These are phyloP conservation scores for Gavialis gangeticus DNA, from an alignment of 2,113 vertebrate genomes.

Conservation along the genomic window DNA sequence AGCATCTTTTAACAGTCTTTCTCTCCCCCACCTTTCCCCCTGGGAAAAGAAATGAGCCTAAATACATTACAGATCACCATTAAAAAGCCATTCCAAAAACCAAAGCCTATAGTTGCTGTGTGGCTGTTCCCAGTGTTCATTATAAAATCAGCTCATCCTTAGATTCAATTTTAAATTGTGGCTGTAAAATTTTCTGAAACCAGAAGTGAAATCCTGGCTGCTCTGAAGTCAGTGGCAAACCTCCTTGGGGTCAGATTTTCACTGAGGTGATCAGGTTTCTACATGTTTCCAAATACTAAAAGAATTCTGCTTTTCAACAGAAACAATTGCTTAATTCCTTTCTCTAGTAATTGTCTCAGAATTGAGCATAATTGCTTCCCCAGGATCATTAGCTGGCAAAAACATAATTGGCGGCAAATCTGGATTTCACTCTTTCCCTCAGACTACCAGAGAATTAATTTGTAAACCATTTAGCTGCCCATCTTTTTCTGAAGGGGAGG, in stretches of 20 bases:
- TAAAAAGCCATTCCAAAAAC: neutral
- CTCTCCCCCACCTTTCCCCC: neutral
- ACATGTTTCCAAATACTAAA: neutral
- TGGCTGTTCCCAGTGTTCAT: neutral
- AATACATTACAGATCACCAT: neutral
- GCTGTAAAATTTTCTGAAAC: too few species aligned
- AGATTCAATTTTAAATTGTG: neutral
- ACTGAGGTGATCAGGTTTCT: neutral
- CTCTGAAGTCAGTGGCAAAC: neutral
- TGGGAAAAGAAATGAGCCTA: neutral
- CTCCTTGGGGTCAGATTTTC: neutral
- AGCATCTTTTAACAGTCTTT: neutral
- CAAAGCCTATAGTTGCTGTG: neutral
- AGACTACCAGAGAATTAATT: neutral
- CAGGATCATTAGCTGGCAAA: neutral
- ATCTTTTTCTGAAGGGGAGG: neutral
- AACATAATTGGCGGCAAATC: neutral
- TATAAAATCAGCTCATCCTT: neutral
- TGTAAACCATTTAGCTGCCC: rapidly evolving
- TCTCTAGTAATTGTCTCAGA: neutral
- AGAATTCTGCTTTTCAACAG: too few species aligned
- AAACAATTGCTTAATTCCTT: too few species aligned
- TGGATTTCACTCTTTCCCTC: neutral
- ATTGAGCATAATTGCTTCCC: neutral
- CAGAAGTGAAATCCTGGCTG: neutral